Conservation (phyloP, 1,140 invertebrate species). For the Leguminivora glycinivorella region DNA sequence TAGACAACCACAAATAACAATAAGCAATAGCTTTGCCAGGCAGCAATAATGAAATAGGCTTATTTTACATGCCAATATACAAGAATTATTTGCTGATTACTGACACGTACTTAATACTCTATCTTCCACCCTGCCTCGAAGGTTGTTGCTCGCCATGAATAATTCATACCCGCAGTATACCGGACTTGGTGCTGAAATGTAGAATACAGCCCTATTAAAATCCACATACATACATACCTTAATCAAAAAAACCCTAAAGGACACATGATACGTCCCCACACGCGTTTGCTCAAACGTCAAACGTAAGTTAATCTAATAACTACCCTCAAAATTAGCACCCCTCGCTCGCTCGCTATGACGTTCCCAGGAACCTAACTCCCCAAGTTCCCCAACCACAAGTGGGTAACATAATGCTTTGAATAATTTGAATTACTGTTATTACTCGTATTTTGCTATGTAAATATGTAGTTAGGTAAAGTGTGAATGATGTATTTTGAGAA, state of each 20-base stretch:
- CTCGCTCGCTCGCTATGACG: neutral
- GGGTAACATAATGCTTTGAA: neutral
- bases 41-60: no score
- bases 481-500: no score
- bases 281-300: neutral
- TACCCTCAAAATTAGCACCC: constrained; percentile 1
- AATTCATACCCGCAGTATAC: neutral
- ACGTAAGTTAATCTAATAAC: neutral
- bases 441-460: neutral
- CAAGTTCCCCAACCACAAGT: neutral
- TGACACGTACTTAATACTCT: neutral
- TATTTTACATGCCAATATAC: neutral
- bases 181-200: neutral
- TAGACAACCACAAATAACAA: no score
- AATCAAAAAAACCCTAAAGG: neutral
- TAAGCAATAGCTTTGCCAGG: no score
- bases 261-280: constrained; percentile 1
- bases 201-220: no score
- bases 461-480: no score
- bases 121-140: neutral
- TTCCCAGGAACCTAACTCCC: neutral
- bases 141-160: neutral
- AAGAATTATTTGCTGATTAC: neutral
- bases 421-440: constrained; percentile 1
- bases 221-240: no score